Evolutionary conservation across 1,140 invertebrate genomes (phyloP), one percentile per base, ranked within the genome.

Genomic region (Lasioglossum baleicum): DNA sequence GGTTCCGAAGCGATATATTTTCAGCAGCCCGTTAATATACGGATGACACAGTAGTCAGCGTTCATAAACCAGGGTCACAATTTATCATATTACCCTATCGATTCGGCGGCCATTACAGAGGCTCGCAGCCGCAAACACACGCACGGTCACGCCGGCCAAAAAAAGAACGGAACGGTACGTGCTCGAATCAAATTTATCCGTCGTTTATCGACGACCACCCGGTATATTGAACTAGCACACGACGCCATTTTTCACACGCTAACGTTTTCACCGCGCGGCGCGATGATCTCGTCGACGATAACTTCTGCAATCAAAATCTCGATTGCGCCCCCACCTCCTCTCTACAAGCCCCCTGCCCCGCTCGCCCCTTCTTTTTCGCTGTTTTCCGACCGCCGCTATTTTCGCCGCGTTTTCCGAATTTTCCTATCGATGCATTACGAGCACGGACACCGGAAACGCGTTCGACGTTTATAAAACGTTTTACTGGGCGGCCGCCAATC

Each of bases 211-310:
- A 22, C 35, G 74, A 53, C 58, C 74, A 69, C 66, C 51, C 42
- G 75, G 75, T 77, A 71, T 70, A 77, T 77, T 63, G 70, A 71
- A 77, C 65, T 17, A 48, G n/a, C 40, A 65, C 44, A 63, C 61
- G 56, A 42, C n/a, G 56, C 20, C 53, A 26, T 70, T 70, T 70
- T 70, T 77, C 67, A 77, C 74, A 65, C 17, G 74, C 51, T 26
- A 64, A 68, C 74, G 63, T 67, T 42, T 35, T 48, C 63, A 15
- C 35, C 63, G 48, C 44, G 44, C 63, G n/a, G 26, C 66, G n/a
- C 75, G 48, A 79, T 79, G 76, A 77, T 77, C 69, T 73, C 69
- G 76, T 72, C 76, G 67, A 77, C 76, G 69, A 79, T 79, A 79
- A 79, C 61, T 79, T 73, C 40, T 51, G 70, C 76, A 79, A 79